These are phyloP conservation scores for Desoria tigrina DNA, from an alignment of 2,888 invertebrate genomes.

Conservation along the genomic window DNA sequence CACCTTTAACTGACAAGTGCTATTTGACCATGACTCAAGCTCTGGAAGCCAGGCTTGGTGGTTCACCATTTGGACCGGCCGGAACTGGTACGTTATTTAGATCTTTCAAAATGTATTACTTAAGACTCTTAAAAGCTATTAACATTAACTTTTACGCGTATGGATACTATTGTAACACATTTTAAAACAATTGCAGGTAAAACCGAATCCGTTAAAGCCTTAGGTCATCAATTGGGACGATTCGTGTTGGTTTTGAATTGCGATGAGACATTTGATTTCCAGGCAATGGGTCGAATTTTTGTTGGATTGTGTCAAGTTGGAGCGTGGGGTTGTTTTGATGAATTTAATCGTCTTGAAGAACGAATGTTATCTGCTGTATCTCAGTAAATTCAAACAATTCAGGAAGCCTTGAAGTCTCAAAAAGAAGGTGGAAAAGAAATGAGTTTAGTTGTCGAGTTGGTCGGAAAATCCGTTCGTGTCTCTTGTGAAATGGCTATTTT, in stretches of 20 bases:
- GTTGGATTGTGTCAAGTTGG: slow-evolving; percentile 92
- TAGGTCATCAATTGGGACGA: slow-evolving; percentile 96
- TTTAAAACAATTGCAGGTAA: too few species aligned
- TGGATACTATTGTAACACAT: too few species aligned
- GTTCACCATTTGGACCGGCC: slow-evolving; percentile 88
- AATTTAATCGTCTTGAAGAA: slow-evolving; percentile 90
- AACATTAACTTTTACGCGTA: too few species aligned
- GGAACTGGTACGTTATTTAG: too few species aligned
- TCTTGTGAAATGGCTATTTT: slow-evolving; percentile 99
- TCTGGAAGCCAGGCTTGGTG: slow-evolving; percentile 91
- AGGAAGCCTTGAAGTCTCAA: slow-evolving; percentile 89
- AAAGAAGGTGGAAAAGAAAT: slow-evolving; percentile 73
- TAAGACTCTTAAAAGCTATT: too few species aligned
- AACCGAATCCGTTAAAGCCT: slow-evolving; percentile 96
- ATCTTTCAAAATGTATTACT: too few species aligned
- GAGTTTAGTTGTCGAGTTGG: slow-evolving; percentile 75
- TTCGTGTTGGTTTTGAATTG: slow-evolving; percentile 99
- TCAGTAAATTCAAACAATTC: slow-evolving; percentile 99
- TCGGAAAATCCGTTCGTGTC: slow-evolving; percentile 94
- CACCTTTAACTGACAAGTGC: slow-evolving; percentile 97
- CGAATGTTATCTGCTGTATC: slow-evolving; percentile 99
- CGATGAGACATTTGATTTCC: slow-evolving; percentile 99
- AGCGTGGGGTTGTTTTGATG: slow-evolving; percentile 23
- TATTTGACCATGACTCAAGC: slow-evolving; percentile 99
- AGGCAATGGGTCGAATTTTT: slow-evolving; percentile 98